Percentiles rank a stretch among this genome's conserved stretches.
phyloP scores from a whole-genome alignment of 2,797 vertebrate genomes.

The Hirundo rustica region DNA sequence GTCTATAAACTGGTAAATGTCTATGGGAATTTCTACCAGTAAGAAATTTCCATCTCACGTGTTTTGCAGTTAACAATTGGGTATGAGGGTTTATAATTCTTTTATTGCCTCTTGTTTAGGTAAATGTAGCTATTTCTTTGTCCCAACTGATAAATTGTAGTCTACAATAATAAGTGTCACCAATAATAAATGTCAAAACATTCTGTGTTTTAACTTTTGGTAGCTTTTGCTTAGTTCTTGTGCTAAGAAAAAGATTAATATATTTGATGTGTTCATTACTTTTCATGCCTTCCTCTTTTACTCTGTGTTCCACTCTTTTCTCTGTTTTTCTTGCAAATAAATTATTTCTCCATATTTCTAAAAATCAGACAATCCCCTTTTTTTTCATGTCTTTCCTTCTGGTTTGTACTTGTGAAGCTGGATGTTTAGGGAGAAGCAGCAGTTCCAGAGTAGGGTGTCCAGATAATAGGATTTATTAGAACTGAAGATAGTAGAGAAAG shows the following conservation, averaged over 20 bases:
- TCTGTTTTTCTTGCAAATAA: background rate
- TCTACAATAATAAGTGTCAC: background rate
- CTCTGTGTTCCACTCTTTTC: background rate
- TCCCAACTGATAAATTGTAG: background rate
- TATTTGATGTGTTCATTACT: background rate
- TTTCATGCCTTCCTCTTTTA: background rate
- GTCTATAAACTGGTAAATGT: background rate
- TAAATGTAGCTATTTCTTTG: background rate
- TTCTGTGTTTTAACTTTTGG: background rate
- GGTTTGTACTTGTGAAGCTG: background rate
- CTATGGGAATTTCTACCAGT: background rate
- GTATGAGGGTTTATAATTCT: background rate
- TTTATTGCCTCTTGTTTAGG: background rate
- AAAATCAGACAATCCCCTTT: background rate
- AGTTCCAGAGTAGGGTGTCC: background rate
- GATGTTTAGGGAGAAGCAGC: background rate
- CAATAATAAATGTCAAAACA: background rate
- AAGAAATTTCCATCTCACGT: fast-evolving
- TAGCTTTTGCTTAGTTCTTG: background rate
- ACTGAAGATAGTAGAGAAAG: background rate
- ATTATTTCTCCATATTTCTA: background rate
- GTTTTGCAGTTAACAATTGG: background rate
- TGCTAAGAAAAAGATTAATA: background rate
- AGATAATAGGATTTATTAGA: background rate
- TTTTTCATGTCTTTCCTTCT: background rate